phyloP scores from a whole-genome alignment of 2,797 vertebrate genomes.

The Tokudaia muenninki region DNA sequence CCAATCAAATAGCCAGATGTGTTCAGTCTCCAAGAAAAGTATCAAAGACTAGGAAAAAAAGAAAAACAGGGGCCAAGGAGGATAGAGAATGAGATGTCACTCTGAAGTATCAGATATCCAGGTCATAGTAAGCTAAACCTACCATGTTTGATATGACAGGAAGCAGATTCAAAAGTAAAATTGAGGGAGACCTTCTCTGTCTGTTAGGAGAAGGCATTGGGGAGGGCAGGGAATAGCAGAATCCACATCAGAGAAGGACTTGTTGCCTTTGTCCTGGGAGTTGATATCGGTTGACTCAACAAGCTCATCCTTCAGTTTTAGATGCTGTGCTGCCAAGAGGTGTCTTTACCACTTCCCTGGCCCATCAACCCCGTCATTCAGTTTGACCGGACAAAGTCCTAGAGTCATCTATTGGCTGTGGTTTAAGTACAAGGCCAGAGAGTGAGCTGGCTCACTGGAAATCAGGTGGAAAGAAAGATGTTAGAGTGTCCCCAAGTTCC shows the following conservation, averaged over 20 bases:
- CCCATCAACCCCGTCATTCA: not conserved
- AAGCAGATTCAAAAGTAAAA: not conserved
- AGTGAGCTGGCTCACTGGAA: not conserved
- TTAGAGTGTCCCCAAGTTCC: not conserved
- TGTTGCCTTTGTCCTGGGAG: not conserved
- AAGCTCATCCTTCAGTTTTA: not conserved
- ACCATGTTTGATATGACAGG: accelerated
- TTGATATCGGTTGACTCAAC: not conserved
- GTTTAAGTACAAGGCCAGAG: not conserved
- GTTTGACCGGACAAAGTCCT: accelerated
- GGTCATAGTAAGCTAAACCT: not conserved
- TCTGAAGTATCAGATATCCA: not conserved
- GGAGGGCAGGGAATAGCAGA: accelerated
- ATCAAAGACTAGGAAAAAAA: not conserved
- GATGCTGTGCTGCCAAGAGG: not conserved
- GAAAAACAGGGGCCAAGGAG: not conserved
- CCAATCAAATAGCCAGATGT: not conserved
- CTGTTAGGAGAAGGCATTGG: not conserved
- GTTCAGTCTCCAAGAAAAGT: too few species aligned
- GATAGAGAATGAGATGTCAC: not conserved
- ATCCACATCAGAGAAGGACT: not conserved
- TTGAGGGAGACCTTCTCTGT: not conserved
- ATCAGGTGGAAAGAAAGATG: not conserved
- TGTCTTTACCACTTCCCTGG: accelerated
- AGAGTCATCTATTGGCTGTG: too few species aligned